Conservation (phyloP, 2,113 vertebrate species). For the Tachycineta bicolor region DNA sequence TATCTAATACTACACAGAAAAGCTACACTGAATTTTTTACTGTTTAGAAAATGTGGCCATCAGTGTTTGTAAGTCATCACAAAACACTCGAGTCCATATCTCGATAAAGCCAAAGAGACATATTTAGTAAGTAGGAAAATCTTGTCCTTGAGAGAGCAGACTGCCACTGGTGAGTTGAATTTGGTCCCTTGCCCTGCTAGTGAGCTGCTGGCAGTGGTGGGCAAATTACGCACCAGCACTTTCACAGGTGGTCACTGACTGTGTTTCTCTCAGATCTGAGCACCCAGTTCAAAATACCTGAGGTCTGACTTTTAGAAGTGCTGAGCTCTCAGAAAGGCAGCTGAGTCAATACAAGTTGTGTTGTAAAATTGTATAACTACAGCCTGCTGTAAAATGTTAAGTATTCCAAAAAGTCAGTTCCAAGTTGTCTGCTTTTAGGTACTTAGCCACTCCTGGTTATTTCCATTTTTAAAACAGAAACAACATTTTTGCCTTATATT, state of each 20-base stretch:
- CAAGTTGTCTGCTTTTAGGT: neutral
- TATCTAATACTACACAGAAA: neutral
- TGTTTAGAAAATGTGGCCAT: neutral
- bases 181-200: neutral
- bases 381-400: slow-evolving; percentile 15
- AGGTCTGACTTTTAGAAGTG: slow-evolving; percentile 17
- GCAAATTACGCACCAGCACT: neutral
- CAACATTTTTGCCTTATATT: neutral
- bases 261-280: neutral
- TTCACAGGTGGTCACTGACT: neutral
- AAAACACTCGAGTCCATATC: neutral
- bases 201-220: neutral
- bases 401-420: neutral
- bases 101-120: neutral
- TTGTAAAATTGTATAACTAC: neutral
- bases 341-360: slow-evolving; percentile 31
- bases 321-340: slow-evolving; percentile 27
- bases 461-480: neutral
- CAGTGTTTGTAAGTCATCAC: neutral
- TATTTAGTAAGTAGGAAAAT: neutral
- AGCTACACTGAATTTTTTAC: neutral
- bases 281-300: neutral
- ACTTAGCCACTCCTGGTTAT: neutral
- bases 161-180: neutral
- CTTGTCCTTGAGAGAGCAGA: neutral